Percentiles rank a stretch among this genome's conserved stretches.
phyloP scores from a whole-genome alignment of 2,888 invertebrate genomes.

The Bembecia ichneumoniformis region DNA sequence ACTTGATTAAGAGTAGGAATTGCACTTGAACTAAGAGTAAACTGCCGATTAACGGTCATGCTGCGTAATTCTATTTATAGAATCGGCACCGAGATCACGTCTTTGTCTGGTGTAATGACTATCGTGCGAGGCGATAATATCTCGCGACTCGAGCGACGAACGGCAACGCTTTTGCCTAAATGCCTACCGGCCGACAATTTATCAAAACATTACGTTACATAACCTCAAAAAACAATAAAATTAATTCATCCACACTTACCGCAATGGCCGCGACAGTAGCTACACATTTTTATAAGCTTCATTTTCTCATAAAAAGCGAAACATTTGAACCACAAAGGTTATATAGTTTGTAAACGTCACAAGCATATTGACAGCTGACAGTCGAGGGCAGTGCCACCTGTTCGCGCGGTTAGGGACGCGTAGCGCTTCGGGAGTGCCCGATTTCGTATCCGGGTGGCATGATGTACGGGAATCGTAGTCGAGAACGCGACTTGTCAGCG shows the following conservation, averaged over 20 bases:
- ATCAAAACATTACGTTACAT: constrained; percentile 46
- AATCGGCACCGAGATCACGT: constrained; percentile 64
- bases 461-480: constrained; percentile 39
- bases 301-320: constrained; percentile 35
- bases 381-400: constrained; percentile 43
- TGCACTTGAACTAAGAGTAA: constrained; percentile 49
- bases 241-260: constrained; percentile 37
- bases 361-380: constrained; percentile 63
- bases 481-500: constrained; percentile 44
- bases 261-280: constrained; percentile 32
- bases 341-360: constrained; percentile 42
- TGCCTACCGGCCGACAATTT: constrained; percentile 21
- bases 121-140: constrained; percentile 17
- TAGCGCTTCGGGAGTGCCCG: constrained; percentile 31
- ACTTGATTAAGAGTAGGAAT: neutral
- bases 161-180: constrained; percentile 20
- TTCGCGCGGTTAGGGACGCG: constrained; percentile 25
- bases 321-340: constrained; percentile 45
- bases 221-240: constrained; percentile 33
- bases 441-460: constrained; percentile 40
- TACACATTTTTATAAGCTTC: constrained; percentile 45
- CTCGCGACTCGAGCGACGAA: constrained; percentile 8
- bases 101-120: constrained; percentile 63
- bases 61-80: constrained; percentile 61
- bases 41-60: constrained; percentile 65